These are phyloP conservation scores for Podarcis cretensis DNA, from an alignment of 2,113 vertebrate genomes.

Conservation along the genomic window DNA sequence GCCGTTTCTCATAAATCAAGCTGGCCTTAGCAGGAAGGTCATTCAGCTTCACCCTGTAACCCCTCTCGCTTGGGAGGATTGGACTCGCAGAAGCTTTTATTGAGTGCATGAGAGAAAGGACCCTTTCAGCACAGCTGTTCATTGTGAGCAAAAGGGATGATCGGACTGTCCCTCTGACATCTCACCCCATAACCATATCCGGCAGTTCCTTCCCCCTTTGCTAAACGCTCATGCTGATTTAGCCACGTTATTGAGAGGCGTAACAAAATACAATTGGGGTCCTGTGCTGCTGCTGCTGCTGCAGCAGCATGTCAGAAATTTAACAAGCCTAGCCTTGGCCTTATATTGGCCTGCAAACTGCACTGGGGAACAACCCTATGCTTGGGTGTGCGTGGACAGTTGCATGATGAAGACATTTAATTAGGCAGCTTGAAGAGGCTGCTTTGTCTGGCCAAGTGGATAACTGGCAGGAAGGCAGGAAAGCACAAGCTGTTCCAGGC, in stretches of 20 bases:
- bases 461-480: neutral
- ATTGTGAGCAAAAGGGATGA: neutral
- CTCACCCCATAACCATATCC: neutral
- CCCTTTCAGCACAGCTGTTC: conserved; percentile 27
- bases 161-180: neutral
- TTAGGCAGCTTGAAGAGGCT: neutral
- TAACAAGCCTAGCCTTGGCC: neutral
- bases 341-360: neutral
- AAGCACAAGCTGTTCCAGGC: neutral
- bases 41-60: neutral
- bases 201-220: neutral
- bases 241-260: neutral
- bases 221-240: neutral
- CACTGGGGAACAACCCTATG: neutral
- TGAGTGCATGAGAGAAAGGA: conserved; percentile 10
- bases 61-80: neutral
- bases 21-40: conserved; percentile 3
- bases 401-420: neutral
- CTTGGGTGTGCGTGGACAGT: neutral
- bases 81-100: conserved; percentile 2
- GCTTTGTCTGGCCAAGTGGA: conserved; percentile 9
- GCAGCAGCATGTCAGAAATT: neutral
- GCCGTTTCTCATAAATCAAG: neutral
- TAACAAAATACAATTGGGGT: neutral
- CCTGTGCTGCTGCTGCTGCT: conserved; percentile 12